Evolutionary conservation across 2,113 vertebrate genomes (phyloP).

Genomic region (Protobothrops flavoviridis): DNA sequence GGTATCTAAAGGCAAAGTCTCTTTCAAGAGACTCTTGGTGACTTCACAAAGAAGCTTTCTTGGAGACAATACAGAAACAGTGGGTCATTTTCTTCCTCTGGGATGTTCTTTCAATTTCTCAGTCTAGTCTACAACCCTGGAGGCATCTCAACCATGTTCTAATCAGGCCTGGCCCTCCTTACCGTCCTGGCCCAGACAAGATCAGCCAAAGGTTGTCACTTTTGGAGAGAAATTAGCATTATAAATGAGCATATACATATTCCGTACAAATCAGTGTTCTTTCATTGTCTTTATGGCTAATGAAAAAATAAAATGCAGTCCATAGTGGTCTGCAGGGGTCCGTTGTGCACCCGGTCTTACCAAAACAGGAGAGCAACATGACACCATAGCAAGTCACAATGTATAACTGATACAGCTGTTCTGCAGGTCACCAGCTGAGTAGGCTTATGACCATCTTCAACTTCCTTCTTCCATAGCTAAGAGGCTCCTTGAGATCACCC

Average conservation of each 20-base stretch:
- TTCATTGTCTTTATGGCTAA: background rate
- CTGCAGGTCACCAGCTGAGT: too few relatives aligned
- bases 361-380: background rate
- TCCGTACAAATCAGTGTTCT: background rate
- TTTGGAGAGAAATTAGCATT: background rate
- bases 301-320: background rate
- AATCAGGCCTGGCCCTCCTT: background rate
- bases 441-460: background rate
- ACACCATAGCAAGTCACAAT: background rate
- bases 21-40: background rate
- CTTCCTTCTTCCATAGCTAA: rapidly evolving
- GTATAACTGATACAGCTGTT: too few relatives aligned
- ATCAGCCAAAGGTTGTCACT: background rate
- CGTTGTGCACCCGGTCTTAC: background rate
- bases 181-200: background rate
- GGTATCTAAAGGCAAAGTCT: background rate
- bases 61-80: background rate
- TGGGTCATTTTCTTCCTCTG: background rate
- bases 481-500: background rate
- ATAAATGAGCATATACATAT: background rate
- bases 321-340: background rate
- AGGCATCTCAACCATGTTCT: background rate
- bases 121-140: background rate
- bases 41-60: background rate
- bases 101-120: background rate